Conservation (phyloP, 2,797 vertebrate species). For the Lateolabrax maculatus region DNA sequence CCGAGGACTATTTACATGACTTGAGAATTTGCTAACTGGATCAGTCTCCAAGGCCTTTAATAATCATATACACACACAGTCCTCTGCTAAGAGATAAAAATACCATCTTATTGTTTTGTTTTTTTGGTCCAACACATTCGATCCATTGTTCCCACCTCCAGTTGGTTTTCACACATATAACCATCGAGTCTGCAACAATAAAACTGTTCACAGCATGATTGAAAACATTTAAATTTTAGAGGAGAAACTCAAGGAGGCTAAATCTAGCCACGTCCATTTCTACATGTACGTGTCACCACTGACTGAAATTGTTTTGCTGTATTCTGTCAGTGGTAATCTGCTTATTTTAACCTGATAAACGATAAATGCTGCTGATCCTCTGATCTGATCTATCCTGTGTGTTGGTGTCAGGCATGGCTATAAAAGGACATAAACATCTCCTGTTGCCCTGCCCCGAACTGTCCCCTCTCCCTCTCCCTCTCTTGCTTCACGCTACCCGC, state of each 20-base stretch:
- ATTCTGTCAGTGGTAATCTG: constrained; percentile 41
- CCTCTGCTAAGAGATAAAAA: constrained; percentile 30
- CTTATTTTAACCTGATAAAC: constrained; percentile 55
- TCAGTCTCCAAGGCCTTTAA: constrained; percentile 57
- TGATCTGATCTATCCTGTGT: constrained; percentile 62
- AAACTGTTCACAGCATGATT: constrained; percentile 8
- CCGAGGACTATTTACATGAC: constrained; percentile 63
- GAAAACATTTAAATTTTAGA: constrained; percentile 10
- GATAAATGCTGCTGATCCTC: constrained; percentile 75
- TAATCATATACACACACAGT: constrained; percentile 42
- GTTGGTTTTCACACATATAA: constrained; percentile 3
- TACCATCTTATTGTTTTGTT: background rate
- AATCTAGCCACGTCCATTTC: background rate
- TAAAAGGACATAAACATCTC: constrained; percentile 88
- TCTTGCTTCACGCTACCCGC: constrained; percentile 67
- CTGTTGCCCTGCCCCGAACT: constrained; percentile 65
- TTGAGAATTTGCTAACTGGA: constrained; percentile 51
- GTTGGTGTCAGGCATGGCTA: constrained; percentile 85
- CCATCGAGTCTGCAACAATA: background rate
- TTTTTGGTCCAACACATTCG: constrained; percentile 31
- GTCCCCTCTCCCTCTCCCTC: constrained; percentile 37
- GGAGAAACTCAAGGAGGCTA: background rate
- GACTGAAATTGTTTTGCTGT: constrained; percentile 36
- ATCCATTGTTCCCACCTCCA: constrained; percentile 9
- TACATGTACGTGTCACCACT: background rate